Base-by-base conservation (phyloP, 2,113 vertebrate species). In the Speoplatyrhinus poulsoni region DNA sequence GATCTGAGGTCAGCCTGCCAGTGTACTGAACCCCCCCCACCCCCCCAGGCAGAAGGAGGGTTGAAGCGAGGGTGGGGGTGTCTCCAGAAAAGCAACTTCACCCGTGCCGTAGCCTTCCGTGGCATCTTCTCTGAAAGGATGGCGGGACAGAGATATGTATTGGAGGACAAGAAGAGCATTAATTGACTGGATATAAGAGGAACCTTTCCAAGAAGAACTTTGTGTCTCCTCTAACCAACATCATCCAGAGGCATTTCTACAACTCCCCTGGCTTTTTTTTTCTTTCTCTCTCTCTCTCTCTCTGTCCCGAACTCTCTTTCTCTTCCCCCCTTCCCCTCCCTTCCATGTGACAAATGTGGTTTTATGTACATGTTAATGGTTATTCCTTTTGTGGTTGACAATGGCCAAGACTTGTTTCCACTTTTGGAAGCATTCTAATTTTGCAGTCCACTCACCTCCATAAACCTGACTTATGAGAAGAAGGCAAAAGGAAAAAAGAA, bases 311-410 rank as follows among this genome's bases (percentile, higher is more conserved):
- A 26, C 55, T 82, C 71, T 73, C 65, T 80, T 50, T 65, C 32
- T 56, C n/a, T 46, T 26, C 7, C 36, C 1, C 26, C 63, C 26
- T 76, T 67, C 72, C 58, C 46, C 49, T 61, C 33, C 5, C 49
- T 62, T 41, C 47, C 41, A 58, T 76, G 71, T 70, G 63, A 72
- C 47, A 62, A 66, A 36, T 60, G 16, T 50, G 17, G 52, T 70
- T 76, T 73, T 16, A 70, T 76, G 72, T 74, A 62, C 64, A 73
- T 56, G 73, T 73, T 69, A 16, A 79, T 65, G 53, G 75, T 84
- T 82, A 70, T 85, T 90, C 70, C 65, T 72, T 33, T 88, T 79
- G 79, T 82, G 83, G 76, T 88, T 86, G 85, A 83, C 81, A 75
- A 82, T 87, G 80, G 88, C 81, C 84, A 87, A 84, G 76, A 79